Evolutionary conservation across 1,140 invertebrate genomes (phyloP).

Genomic region (Mycetomoellerius zeteki): DNA sequence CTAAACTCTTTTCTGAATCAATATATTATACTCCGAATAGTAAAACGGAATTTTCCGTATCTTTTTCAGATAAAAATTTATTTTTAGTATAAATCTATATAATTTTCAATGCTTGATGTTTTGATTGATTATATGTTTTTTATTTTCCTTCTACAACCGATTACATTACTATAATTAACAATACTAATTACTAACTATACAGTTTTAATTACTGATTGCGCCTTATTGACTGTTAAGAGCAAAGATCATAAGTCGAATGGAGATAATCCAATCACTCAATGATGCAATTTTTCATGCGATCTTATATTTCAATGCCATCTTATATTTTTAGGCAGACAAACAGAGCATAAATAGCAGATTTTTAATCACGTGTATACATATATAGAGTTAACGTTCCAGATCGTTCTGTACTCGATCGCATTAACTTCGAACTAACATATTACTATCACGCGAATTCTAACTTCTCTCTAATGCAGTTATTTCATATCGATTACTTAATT

Average conservation of each 20-base stretch:
- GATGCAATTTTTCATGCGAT: neutral
- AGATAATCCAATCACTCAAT: neutral
- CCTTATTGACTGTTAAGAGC: neutral
- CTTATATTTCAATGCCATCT: neutral
- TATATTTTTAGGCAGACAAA: neutral
- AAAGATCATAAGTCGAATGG: neutral
- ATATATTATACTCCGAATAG: neutral
- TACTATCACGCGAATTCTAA: neutral
- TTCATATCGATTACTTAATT: neutral
- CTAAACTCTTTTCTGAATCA: neutral
- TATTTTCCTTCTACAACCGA: neutral
- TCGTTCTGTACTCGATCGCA: neutral
- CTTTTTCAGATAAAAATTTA: neutral
- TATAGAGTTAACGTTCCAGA: neutral
- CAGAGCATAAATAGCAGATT: neutral
- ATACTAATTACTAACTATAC: neutral
- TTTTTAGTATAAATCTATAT: neutral
- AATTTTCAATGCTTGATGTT: neutral
- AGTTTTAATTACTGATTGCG: neutral
- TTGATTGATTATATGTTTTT: neutral
- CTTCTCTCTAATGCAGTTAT: neutral
- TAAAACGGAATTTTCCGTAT: neutral
- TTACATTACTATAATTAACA: neutral
- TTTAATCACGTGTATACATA: neutral
- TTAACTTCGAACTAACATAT: neutral